Evolutionary conservation across 23 tunicate species (phyloP).

Genomic region (Trididemnum clinides): DNA sequence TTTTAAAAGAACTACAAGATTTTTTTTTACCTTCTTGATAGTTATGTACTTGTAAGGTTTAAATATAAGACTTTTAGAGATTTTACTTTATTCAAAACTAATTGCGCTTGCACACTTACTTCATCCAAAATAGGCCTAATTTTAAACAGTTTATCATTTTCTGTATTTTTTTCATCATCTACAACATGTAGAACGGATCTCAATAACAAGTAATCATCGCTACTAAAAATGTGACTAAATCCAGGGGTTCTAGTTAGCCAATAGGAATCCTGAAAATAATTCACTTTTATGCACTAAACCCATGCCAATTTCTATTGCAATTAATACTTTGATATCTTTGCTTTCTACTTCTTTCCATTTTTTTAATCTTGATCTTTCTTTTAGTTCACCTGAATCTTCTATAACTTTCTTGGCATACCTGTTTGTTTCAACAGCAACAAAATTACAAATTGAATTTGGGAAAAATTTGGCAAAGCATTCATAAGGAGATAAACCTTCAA

Average conservation of each 20-base stretch:
- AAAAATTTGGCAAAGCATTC: background rate
- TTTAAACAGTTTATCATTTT: background rate
- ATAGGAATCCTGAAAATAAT: background rate
- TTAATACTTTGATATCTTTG: background rate
- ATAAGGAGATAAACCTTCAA: background rate
- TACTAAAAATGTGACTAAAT: background rate
- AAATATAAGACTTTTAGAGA: too few species aligned
- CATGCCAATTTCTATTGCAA: background rate
- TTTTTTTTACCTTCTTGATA: too few species aligned
- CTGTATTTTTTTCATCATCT: background rate
- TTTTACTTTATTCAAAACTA: too few species aligned
- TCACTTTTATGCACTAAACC: background rate
- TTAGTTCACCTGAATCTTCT: background rate
- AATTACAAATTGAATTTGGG: background rate
- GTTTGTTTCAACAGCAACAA: background rate
- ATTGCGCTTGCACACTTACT: too few species aligned
- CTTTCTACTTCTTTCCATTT: too few species aligned
- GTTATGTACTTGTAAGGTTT: too few species aligned
- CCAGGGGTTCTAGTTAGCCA: background rate
- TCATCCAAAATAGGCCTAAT: too few species aligned
- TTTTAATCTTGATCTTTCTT: too few species aligned
- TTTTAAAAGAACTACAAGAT: too few species aligned
- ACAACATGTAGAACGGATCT: background rate
- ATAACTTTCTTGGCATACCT: background rate
- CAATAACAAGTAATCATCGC: background rate